These are phyloP conservation scores for Fragum sueziense DNA, from an alignment of 2,888 invertebrate species.

Conservation along the genomic window DNA sequence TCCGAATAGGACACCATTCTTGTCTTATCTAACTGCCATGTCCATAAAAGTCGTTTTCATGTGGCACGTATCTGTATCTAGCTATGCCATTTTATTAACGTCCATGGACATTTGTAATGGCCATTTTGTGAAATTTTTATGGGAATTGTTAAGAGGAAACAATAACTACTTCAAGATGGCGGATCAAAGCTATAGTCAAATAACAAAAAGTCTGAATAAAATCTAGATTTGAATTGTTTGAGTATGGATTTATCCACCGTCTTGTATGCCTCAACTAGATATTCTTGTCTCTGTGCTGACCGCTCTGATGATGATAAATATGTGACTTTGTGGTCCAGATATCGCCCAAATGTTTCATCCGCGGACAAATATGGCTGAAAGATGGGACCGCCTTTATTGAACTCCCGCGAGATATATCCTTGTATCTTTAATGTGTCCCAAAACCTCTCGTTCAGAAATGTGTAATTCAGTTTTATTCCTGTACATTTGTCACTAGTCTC, in stretches of 20 bases:
- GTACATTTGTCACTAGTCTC: not conserved
- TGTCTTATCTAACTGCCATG: no score
- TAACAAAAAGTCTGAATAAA: conserved; percentile 38
- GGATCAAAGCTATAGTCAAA: conserved; percentile 40
- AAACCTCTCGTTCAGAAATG: conserved; percentile 20
- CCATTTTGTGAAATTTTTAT: no score
- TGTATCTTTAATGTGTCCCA: conserved; percentile 44
- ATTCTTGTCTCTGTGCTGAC: conserved; percentile 25
- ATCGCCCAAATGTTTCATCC: not conserved
- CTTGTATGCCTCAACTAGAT: conserved; percentile 33
- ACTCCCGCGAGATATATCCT: not conserved
- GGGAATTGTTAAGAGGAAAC: no score
- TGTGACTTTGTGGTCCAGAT: conserved; percentile 16
- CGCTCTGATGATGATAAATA: conserved; percentile 14
- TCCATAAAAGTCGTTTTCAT: no score
- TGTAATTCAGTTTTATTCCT: not conserved
- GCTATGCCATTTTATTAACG: no score
- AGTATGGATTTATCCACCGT: conserved; percentile 1
- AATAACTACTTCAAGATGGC: conserved; percentile 30
- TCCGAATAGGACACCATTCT: no score
- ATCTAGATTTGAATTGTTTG: conserved; percentile 21
- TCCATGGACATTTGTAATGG: no score
- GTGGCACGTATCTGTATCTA: no score
- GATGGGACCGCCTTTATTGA: not conserved
- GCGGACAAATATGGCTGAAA: not conserved